Conservation (phyloP, 2,113 vertebrate species). For the Sorex fumeus region DNA sequence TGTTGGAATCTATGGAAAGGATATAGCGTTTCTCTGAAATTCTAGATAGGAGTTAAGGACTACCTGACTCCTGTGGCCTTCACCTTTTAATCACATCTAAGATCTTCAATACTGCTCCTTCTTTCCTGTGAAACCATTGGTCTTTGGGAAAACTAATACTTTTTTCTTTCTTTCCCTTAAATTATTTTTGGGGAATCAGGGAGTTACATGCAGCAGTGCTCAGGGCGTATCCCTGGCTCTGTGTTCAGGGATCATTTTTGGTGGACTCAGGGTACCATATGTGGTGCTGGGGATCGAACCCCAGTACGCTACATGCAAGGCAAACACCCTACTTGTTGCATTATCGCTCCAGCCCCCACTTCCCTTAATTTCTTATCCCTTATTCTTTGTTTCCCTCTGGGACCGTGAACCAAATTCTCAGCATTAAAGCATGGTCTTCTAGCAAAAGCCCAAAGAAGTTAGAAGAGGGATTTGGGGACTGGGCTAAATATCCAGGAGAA, state of each 20-base stretch:
- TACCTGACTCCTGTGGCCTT: not conserved
- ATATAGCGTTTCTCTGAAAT: conserved; percentile 22
- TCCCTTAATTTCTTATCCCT: not conserved
- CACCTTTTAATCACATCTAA: not conserved
- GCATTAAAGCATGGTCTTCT: conserved; percentile 40
- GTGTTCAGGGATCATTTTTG: too few species aligned
- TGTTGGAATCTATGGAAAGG: not conserved
- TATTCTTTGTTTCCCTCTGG: not conserved
- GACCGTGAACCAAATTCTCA: not conserved
- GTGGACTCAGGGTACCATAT: not conserved
- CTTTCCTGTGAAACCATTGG: not conserved
- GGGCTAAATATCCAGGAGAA: not conserved
- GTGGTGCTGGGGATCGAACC: too few species aligned
- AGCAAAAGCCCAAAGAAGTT: not conserved
- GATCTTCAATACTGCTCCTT: not conserved
- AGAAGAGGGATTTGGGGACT: not conserved
- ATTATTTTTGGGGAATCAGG: too few species aligned
- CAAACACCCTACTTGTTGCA: not conserved
- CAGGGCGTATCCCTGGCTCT: too few species aligned
- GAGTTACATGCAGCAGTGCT: too few species aligned
- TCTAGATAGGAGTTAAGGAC: not conserved
- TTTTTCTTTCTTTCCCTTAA: not conserved
- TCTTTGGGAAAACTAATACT: not conserved
- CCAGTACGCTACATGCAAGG: too few species aligned
- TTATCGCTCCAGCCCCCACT: not conserved